These are phyloP conservation scores for Micromussa lordhowensis DNA, from an alignment of 92 coral and sea anemone genomes.

Conservation along the genomic window DNA sequence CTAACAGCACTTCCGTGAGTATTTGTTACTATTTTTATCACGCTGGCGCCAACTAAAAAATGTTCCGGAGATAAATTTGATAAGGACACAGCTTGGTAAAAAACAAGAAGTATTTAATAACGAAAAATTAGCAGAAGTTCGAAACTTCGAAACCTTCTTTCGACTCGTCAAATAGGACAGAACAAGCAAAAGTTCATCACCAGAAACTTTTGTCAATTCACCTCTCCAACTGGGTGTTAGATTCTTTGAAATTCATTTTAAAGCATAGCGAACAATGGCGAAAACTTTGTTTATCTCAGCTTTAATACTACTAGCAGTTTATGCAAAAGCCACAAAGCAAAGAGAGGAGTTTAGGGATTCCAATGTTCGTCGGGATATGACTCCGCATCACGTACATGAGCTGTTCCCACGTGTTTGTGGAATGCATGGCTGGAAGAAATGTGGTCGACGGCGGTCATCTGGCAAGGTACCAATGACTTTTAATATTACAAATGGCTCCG, in stretches of 20 bases:
- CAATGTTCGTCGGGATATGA: background rate
- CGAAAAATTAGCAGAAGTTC: background rate
- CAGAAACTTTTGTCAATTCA: background rate
- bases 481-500: background rate
- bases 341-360: background rate
- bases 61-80: background rate
- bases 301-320: background rate
- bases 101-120: background rate
- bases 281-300: background rate
- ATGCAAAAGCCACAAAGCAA: background rate
- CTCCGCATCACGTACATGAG: background rate
- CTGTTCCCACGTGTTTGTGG: constrained; percentile 23
- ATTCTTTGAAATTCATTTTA: background rate
- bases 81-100: background rate
- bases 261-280: background rate
- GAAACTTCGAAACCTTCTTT: no score
- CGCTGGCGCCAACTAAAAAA: background rate
- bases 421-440: background rate
- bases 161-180: background rate
- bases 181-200: background rate
- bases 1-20: background rate
- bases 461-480: background rate
- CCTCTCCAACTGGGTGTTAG: background rate
- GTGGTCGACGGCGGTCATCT: background rate
- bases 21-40: background rate